Percentiles rank a stretch among this genome's conserved stretches.
Conservation (phyloP, 2,113 vertebrate genomes). For the Garra rufa region DNA sequence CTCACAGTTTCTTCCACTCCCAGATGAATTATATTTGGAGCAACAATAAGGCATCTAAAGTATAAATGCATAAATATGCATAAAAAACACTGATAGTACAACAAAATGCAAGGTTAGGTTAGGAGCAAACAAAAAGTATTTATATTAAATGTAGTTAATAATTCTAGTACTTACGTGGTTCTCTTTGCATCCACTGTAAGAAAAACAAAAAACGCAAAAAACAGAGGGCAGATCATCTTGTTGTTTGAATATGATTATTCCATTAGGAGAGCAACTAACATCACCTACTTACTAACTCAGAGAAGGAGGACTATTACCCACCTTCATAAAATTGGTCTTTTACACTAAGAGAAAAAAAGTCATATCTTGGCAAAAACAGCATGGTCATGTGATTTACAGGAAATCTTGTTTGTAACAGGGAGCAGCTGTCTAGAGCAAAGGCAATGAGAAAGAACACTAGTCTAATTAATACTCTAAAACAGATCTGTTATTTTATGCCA, state of each 20-base stretch:
- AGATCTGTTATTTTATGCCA: too few relatives aligned
- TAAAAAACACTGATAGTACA: background rate
- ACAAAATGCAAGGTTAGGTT: background rate
- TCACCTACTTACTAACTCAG: background rate
- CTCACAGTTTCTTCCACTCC: slow-evolving; percentile 68
- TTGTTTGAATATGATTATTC: background rate
- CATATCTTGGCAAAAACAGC: slow-evolving; percentile 40
- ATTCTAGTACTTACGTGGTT: slow-evolving; percentile 70
- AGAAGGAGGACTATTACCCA: background rate
- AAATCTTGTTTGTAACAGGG: slow-evolving; percentile 35
- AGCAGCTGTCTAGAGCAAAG: background rate
- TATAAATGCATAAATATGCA: slow-evolving; percentile 10
- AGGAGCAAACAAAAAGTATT: background rate
- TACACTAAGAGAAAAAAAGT: background rate
- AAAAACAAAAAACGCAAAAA: slow-evolving; percentile 53
- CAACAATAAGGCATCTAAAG: slow-evolving; percentile 71
- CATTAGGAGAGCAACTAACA: background rate
- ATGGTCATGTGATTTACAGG: slow-evolving; percentile 62
- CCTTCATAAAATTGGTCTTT: background rate
- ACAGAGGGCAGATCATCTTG: slow-evolving; percentile 35
- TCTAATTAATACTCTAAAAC: too few relatives aligned
- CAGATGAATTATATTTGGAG: slow-evolving; percentile 72
- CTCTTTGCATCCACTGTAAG: slow-evolving; percentile 55
- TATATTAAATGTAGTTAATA: background rate
- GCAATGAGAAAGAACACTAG: background rate